Conservation (phyloP, 2,888 invertebrate species). For the Aphodius granarius region DNA sequence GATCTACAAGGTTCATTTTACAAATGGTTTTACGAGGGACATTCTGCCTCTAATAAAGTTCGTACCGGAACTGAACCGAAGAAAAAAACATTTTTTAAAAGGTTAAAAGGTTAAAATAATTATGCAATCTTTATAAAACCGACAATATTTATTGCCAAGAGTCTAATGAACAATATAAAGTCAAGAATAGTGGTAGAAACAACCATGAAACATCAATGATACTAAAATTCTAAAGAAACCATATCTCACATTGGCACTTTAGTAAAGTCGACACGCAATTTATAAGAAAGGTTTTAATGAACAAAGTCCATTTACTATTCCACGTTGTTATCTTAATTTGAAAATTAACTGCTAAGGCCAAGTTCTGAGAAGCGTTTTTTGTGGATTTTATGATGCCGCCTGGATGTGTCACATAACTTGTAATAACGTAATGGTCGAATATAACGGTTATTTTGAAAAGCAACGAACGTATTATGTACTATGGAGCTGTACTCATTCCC, state of each 20-base stretch:
- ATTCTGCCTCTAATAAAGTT: too few species aligned
- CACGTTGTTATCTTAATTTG: background rate
- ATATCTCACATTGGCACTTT: background rate
- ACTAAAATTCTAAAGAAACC: background rate
- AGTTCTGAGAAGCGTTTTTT: background rate
- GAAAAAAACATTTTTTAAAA: too few species aligned
- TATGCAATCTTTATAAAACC: too few species aligned
- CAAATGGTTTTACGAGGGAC: background rate
- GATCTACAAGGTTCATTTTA: background rate
- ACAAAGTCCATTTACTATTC: background rate
- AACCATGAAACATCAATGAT: too few species aligned
- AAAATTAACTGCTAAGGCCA: background rate
- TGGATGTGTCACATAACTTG: background rate
- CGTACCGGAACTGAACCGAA: too few species aligned
- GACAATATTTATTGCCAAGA: too few species aligned
- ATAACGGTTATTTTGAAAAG: background rate
- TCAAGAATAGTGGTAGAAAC: too few species aligned
- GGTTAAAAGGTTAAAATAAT: too few species aligned
- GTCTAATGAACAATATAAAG: too few species aligned
- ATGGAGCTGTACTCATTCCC: too few species aligned
- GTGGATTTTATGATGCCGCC: background rate
- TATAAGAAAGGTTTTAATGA: background rate
- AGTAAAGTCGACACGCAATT: background rate
- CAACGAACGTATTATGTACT: background rate
- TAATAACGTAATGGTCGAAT: background rate